Base-by-base conservation (phyloP, 2,113 vertebrate species). In the Corapipo altera region DNA sequence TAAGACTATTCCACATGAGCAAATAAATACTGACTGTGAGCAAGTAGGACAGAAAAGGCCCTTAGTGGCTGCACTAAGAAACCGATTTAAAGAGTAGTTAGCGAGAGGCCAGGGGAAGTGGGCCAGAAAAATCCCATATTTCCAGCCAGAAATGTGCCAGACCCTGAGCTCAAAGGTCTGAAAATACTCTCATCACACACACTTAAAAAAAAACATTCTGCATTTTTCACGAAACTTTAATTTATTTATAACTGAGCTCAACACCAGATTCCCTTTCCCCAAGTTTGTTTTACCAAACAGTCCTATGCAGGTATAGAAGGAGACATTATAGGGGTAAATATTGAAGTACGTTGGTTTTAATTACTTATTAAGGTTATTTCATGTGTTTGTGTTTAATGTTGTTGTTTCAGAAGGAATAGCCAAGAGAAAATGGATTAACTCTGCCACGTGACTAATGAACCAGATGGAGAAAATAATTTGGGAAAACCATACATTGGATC, bases 191-290 rank as follows among this genome's bases (percentile, higher is more conserved):
- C 23, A 64, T 49, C 39, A n/a, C 2, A 6, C 11, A 14, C 15
- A 57, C 15, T 72, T 87, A 23, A 64, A 81, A 67, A 67, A 35
- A 90, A 66, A 5, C 15, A 43, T 55, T 17, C 35, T 81, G 26
- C 44, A 65, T 69, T 92, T 93, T 86, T 86, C 59, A 92, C 0
- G 0, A 80, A 83, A 65, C 8, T 18, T 27, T 84, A 3, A 89
- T 79, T 88, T 75, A 82, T 92, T 95, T 83, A 79, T 83, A 43
- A 55, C 15, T 51, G 41, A 75, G 5, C 27, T 64, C 23, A 41
- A 72, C 18, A 24, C 15, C 48, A 22, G n/a, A 12, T 37, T 78
- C 3, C 6, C 10, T 78, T 46, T 73, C 20, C 22, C 28, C 13
- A 26, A 4, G 16, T 52, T 66, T 1, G 0, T 30, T 90, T 64